Evolutionary conservation across 2,113 vertebrate species (phyloP).

Genomic region (Rhipidura dahli): DNA sequence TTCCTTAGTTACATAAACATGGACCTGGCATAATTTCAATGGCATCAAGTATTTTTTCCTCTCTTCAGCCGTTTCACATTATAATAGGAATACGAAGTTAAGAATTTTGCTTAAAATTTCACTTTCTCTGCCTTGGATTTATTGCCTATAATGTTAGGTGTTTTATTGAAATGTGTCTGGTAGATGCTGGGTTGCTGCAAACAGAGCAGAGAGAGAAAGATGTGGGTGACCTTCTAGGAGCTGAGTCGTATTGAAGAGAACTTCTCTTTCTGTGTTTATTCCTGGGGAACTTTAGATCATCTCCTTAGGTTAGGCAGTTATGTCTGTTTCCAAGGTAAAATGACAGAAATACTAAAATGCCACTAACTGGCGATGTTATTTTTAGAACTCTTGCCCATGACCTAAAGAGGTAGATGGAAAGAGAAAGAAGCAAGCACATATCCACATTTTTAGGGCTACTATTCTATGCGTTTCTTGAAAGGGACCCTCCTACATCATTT

Average conservation of each 20-base stretch:
- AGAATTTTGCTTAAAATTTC: neutral
- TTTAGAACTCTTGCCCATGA: neutral
- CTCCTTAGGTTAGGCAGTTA: neutral
- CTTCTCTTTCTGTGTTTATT: neutral
- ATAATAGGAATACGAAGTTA: neutral
- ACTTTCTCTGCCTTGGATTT: neutral
- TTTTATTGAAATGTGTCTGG: neutral
- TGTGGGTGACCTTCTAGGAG: neutral
- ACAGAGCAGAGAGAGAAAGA: neutral
- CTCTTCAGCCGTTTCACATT: neutral
- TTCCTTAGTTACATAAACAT: neutral
- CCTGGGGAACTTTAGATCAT: neutral
- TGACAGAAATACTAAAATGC: neutral
- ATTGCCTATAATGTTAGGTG: neutral
- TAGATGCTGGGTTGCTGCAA: neutral
- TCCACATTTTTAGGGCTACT: neutral
- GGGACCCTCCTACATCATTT: neutral
- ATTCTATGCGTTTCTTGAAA: neutral
- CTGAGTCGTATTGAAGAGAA: neutral
- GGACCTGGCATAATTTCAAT: neutral
- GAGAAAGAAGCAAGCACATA: neutral
- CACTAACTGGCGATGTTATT: neutral
- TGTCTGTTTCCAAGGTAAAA: neutral
- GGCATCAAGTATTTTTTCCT: neutral
- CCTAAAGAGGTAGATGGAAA: neutral